A percentile compares a stretch with the other conserved stretches of the same genome.
Evolutionary conservation across 2,888 invertebrate species (phyloP).

Genomic region (Xestia sexstrigata): DNA sequence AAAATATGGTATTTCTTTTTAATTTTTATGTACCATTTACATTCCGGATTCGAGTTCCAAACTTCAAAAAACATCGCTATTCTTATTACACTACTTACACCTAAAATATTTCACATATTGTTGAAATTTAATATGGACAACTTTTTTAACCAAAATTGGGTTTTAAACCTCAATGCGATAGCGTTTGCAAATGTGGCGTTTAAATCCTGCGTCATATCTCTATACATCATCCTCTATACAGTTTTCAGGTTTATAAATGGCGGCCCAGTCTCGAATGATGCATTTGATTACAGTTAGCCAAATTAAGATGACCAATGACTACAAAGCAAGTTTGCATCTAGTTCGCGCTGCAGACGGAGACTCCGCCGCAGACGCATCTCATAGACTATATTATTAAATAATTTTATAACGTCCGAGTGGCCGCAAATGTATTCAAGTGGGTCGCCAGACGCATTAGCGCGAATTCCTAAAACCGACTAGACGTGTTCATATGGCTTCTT

Average conservation of each 20-base stretch:
- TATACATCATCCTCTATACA: too few relatives aligned
- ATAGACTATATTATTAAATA: constrained; percentile 74
- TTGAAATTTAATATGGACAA: not conserved
- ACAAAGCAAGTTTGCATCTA: constrained; percentile 41
- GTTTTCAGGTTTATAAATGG: constrained; percentile 16
- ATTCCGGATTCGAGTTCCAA: not conserved
- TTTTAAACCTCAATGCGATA: not conserved
- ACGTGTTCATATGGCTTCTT: constrained; percentile 80
- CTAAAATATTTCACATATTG: not conserved
- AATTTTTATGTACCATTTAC: not conserved
- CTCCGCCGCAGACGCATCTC: constrained; percentile 64
- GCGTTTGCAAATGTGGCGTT: not conserved
- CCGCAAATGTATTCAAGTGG: constrained; percentile 80
- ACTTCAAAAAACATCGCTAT: not conserved
- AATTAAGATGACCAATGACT: constrained; percentile 50
- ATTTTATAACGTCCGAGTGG: constrained; percentile 70
- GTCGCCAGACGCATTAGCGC: constrained; percentile 87
- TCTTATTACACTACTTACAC: not conserved
- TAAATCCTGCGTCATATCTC: not conserved
- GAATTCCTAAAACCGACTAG: constrained; percentile 83
- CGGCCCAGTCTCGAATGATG: constrained; percentile 26
- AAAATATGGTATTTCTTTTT: not conserved
- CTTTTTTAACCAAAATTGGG: not conserved
- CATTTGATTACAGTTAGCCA: constrained; percentile 52
- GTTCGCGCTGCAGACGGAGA: constrained; percentile 58